These are phyloP conservation scores for Ptychoptera albimana DNA, from an alignment of 2,888 invertebrate species.

Conservation along the genomic window DNA sequence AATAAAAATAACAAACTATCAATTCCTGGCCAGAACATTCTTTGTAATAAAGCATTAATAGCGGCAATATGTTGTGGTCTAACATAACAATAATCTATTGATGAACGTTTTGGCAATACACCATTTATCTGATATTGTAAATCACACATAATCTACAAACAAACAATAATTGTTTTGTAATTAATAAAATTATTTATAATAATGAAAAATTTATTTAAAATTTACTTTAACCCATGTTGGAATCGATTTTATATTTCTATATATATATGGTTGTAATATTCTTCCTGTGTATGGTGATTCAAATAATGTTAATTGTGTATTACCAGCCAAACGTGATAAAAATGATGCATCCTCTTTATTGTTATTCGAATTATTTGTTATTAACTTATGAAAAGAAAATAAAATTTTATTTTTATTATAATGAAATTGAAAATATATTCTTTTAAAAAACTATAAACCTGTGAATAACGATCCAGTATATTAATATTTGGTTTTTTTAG, in stretches of 20 bases:
- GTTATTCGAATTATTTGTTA: slow-evolving; percentile 14
- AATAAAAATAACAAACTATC: slow-evolving; percentile 43
- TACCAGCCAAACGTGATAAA: slow-evolving; percentile 37
- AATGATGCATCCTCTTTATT: slow-evolving; percentile 17
- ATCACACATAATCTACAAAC: slow-evolving; percentile 31
- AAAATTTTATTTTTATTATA: neutral
- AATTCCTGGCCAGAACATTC: slow-evolving; percentile 86
- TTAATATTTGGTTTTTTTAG: slow-evolving; percentile 11
- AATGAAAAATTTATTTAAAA: slow-evolving; percentile 38
- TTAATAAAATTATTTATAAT: slow-evolving; percentile 10
- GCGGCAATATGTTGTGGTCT: slow-evolving; percentile 77
- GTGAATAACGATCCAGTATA: slow-evolving; percentile 26
- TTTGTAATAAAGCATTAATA: slow-evolving; percentile 65
- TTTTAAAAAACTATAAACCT: slow-evolving; percentile 3
- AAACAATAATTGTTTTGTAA: neutral
- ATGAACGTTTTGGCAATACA: slow-evolving; percentile 34
- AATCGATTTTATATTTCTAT: slow-evolving; percentile 45
- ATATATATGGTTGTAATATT: slow-evolving; percentile 68
- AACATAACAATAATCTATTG: slow-evolving; percentile 77
- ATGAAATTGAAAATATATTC: neutral
- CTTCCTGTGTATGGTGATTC: slow-evolving; percentile 56
- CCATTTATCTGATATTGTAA: slow-evolving; percentile 26
- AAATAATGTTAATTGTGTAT: slow-evolving; percentile 36
- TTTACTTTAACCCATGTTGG: slow-evolving; percentile 60
- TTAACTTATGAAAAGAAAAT: slow-evolving; percentile 14